These are phyloP conservation scores for Danaus melanippus DNA, from an alignment of 1,140 invertebrate species.

Conservation along the genomic window DNA sequence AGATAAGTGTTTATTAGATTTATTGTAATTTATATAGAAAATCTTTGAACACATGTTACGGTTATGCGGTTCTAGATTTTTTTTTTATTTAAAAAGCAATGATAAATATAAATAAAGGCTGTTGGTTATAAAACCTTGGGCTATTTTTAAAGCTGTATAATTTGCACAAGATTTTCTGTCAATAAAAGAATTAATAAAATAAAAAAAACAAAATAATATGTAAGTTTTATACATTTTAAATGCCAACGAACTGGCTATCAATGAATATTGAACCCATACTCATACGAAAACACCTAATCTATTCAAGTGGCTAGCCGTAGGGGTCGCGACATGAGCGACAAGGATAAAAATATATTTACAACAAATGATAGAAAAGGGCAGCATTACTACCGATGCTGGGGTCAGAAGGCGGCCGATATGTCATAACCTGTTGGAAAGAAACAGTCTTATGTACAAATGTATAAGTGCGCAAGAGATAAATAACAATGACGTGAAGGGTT, in stretches of 20 bases:
- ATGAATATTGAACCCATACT: conserved; percentile 63
- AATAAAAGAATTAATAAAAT: too few relatives aligned
- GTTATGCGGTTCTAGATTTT: too few relatives aligned
- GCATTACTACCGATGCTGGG: conserved; percentile 38
- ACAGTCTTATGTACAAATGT: conserved; percentile 29
- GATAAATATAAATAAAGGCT: too few relatives aligned
- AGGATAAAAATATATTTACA: conserved; percentile 39
- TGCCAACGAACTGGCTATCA: conserved; percentile 65
- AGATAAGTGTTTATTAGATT: too few relatives aligned
- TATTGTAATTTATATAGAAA: too few relatives aligned
- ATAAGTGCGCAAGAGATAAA: conserved; percentile 38
- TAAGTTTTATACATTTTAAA: conserved; percentile 42
- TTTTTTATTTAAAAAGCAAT: too few relatives aligned
- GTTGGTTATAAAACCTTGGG: too few relatives aligned
- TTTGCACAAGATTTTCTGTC: too few relatives aligned
- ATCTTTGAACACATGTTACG: too few relatives aligned
- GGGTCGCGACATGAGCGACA: conserved; percentile 59
- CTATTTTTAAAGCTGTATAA: too few relatives aligned
- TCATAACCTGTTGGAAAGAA: conserved; percentile 66
- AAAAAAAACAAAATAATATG: too few relatives aligned
- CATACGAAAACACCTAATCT: conserved; percentile 70
- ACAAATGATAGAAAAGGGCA: conserved; percentile 45
- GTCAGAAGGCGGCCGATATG: conserved; percentile 69
- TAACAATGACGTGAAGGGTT: conserved; percentile 66
- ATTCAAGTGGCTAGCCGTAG: conserved; percentile 66